Evolutionary conservation across 2,888 invertebrate genomes (phyloP).

Genomic region (Eupithecia centaureata): DNA sequence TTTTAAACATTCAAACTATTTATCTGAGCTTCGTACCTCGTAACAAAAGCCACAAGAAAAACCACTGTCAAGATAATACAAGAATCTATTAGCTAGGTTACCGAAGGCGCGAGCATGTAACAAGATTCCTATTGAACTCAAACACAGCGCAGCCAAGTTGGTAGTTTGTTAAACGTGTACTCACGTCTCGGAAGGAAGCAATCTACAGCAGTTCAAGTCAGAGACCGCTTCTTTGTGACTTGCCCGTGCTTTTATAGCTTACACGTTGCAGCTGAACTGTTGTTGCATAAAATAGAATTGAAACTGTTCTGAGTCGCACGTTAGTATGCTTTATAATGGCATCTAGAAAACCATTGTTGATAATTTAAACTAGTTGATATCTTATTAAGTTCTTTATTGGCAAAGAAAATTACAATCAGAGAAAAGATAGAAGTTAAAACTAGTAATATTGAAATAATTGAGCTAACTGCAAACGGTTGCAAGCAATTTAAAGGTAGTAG

Average conservation of each 20-base stretch:
- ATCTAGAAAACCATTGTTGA: neutral
- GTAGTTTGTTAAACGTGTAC: slow-evolving; percentile 29
- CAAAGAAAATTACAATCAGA: too few species aligned
- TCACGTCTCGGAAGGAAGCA: slow-evolving; percentile 56
- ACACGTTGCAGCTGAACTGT: neutral
- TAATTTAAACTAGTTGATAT: too few species aligned
- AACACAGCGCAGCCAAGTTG: neutral
- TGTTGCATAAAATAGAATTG: too few species aligned
- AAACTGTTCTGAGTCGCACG: neutral
- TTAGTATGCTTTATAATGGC: neutral
- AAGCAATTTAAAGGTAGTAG: too few species aligned
- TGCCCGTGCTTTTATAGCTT: slow-evolving; percentile 14
- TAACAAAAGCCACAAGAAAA: neutral
- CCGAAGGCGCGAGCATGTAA: neutral
- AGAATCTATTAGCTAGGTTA: neutral
- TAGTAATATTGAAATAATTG: too few species aligned
- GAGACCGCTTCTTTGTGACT: slow-evolving; percentile 43
- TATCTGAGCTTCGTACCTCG: neutral
- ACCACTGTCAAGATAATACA: neutral
- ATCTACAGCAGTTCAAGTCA: slow-evolving; percentile 46
- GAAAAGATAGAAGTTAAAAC: too few species aligned
- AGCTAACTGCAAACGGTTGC: too few species aligned
- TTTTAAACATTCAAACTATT: too few species aligned
- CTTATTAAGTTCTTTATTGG: too few species aligned
- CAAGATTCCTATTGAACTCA: slow-evolving; percentile 1